Evolutionary conservation across 1,140 invertebrate genomes (phyloP).

Genomic region (Condylostylus longicornis): DNA sequence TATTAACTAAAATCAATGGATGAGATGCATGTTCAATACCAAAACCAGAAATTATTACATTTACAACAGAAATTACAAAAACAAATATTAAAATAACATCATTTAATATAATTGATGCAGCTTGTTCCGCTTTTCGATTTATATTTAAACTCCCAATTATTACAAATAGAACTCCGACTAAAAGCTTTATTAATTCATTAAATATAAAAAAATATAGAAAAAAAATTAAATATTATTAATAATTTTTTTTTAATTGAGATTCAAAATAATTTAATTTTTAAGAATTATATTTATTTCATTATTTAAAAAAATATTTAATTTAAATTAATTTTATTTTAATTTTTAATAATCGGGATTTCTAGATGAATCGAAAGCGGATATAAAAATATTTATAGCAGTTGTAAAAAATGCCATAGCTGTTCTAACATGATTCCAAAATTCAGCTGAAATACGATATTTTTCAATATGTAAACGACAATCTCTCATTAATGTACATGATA

Average conservation of each 20-base stretch:
- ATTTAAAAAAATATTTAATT: no score
- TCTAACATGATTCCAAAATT: conserved; percentile 53
- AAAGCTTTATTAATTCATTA: conserved; percentile 46
- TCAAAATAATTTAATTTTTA: background rate
- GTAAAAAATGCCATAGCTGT: conserved; percentile 55
- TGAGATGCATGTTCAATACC: conserved; percentile 59
- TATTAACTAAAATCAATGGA: conserved; percentile 30
- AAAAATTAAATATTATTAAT: background rate
- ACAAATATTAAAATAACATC: conserved; percentile 62
- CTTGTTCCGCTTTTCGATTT: conserved; percentile 52
- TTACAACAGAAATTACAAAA: conserved; percentile 61
- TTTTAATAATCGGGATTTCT: no score
- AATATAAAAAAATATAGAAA: background rate
- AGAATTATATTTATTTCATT: background rate
- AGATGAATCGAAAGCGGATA: conserved; percentile 58
- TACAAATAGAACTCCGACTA: conserved; percentile 63
- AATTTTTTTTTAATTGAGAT: background rate
- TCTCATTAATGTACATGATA: conserved; percentile 53
- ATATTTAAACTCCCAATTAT: conserved; percentile 65
- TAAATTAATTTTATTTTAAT: no score
- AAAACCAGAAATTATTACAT: conserved; percentile 66
- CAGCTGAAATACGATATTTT: conserved; percentile 48
- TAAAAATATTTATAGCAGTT: conserved; percentile 60
- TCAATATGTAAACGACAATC: conserved; percentile 58
- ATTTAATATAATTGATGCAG: conserved; percentile 55